Evolutionary conservation across 2,113 vertebrate genomes (phyloP).

Genomic region (Muntiacus muntjak): DNA sequence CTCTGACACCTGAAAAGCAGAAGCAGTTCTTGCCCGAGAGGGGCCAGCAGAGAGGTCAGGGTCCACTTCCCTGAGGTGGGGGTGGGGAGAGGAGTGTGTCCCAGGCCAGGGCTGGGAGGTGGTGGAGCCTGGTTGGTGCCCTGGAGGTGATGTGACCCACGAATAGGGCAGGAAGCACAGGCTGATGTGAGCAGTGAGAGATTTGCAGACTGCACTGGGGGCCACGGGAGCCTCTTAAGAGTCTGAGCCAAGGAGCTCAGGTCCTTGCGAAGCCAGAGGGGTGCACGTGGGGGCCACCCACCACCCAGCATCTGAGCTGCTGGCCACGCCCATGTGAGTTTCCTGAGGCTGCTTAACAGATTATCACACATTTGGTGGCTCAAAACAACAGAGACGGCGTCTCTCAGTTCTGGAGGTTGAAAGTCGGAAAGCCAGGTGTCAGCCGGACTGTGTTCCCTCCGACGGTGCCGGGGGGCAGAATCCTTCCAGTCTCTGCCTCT

Average conservation of each 20-base stretch:
- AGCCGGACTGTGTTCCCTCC: accelerated
- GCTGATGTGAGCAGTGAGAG: neutral
- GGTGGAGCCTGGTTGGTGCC: neutral
- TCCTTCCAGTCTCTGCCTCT: neutral
- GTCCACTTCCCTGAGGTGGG: neutral
- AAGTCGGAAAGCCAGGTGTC: too few species aligned
- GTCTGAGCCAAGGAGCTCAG: neutral
- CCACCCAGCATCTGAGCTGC: neutral
- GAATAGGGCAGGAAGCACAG: neutral
- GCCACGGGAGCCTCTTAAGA: neutral
- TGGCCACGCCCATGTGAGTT: neutral
- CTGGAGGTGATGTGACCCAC: too few species aligned
- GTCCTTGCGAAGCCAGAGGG: neutral
- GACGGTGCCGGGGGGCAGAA: neutral
- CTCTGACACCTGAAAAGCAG: neutral
- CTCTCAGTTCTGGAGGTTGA: neutral
- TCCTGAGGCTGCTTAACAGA: neutral
- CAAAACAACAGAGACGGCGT: neutral
- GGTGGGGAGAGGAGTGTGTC: neutral
- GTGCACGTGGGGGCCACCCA: too few species aligned
- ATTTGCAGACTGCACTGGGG: neutral
- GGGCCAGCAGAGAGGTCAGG: neutral
- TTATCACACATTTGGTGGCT: neutral
- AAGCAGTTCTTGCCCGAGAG: neutral
- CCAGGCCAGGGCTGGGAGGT: neutral